A percentile compares a stretch with the other conserved stretches of the same genome.
These are phyloP conservation scores for Drusus annulatus DNA, from an alignment of 1,140 invertebrate genomes.

Conservation along the genomic window DNA sequence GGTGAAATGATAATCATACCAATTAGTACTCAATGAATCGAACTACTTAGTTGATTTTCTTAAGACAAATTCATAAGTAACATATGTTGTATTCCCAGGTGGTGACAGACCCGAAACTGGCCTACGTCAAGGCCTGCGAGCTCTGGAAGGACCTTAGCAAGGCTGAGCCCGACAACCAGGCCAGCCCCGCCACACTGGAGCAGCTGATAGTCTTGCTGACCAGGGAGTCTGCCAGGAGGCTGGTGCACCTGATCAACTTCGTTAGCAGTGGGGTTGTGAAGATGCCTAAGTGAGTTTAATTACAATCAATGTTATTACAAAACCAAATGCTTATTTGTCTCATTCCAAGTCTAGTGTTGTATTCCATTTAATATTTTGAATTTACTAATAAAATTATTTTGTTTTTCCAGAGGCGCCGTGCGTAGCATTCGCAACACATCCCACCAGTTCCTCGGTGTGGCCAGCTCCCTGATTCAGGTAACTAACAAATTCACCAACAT, in stretches of 20 bases:
- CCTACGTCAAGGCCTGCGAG: conserved; percentile 80
- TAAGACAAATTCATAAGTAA: too few relatives aligned
- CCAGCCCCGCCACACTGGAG: conserved; percentile 81
- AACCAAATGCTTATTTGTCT: too few relatives aligned
- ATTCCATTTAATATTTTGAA: too few relatives aligned
- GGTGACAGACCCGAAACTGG: conserved; percentile 82
- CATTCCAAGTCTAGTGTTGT: too few relatives aligned
- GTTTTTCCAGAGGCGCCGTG: conserved; percentile 21
- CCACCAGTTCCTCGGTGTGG: conserved; percentile 47
- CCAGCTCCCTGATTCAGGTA: conserved; percentile 54
- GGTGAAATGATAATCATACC: too few relatives aligned
- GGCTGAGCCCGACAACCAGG: conserved; percentile 87
- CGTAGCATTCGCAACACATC: conserved; percentile 54
- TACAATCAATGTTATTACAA: too few relatives aligned
- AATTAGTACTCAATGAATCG: too few relatives aligned
- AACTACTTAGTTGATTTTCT: too few relatives aligned
- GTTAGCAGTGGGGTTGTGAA: conserved; percentile 72
- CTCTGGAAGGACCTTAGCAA: conserved; percentile 80
- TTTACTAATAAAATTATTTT: conserved; percentile 5
- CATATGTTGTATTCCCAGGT: conserved; percentile 70
- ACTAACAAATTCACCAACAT: neutral
- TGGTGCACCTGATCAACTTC: conserved; percentile 84
- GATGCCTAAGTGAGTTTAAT: conserved; percentile 72
- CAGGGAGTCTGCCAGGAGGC: conserved; percentile 79
- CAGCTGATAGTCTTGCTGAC: conserved; percentile 82